Evolutionary conservation across 2,888 invertebrate genomes (phyloP), one percentile per base, ranked within the genome.

Genomic region (Mesodorylaimus sp.): DNA sequence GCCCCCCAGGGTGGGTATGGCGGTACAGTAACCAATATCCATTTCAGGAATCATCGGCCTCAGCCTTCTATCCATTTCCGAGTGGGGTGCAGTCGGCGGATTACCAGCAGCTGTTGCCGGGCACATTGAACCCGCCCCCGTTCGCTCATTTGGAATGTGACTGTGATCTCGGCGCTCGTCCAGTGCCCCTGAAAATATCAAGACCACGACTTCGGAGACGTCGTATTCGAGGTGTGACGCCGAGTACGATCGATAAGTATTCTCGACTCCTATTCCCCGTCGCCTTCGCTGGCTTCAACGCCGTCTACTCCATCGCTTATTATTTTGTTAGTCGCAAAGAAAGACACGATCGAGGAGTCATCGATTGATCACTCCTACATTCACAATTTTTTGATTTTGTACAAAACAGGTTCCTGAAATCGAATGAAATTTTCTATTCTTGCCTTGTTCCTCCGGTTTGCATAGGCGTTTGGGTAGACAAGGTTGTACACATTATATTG

Each of bases 241-340:
- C 89, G 53, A 89, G 89, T 69, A 91, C 89, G 73, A 95, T 95
- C 72, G 95, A 95, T 78, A 93, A 93, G 75, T 93, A 93, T 71
- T 91, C 93, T 55, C 80, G 95, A 67, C 86, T 95, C 72, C 82
- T 91, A 65, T 97, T 97, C 72, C 95, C 95, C 50, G 85, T 91
- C 62, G 86, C 89, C 75, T 93, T 93, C 76, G 83, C 91, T 59
- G 85, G 91, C 74, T 93, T 93, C 77, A 93, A 93, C 74, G 56
- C 26, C 37, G 16, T 50, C 24, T 50, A 50, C 24, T 50, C 45
- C 45, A 50, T 19, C n/a, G 37, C 23, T 29, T 50, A 36, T 24
- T 44, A 28, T 19, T 7, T 46, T 37, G 44, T 47, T 26, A 44
- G 43, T 25, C 5, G 23, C 16, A 10, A 46, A 10, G n/a, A n/a